phyloP scores from a whole-genome alignment of 2,113 vertebrate genomes.

The Geococcyx californianus region DNA sequence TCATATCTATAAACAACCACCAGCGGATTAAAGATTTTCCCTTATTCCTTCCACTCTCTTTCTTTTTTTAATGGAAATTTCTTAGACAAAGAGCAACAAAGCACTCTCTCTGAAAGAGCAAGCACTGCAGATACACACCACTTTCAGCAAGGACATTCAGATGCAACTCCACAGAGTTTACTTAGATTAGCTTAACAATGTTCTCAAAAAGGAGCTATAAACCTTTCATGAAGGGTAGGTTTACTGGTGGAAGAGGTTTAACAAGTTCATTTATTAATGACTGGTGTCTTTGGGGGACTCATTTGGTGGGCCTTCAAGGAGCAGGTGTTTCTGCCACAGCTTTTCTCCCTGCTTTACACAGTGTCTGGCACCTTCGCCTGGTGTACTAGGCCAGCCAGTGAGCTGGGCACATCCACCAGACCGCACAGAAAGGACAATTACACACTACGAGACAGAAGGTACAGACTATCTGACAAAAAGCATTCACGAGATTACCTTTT shows the following conservation, averaged over 20 bases:
- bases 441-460: rapidly evolving
- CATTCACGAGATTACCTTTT: background rate
- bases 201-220: conserved; percentile 33
- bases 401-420: background rate
- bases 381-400: background rate
- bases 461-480: background rate
- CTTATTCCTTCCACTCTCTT: background rate
- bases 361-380: conserved; percentile 1
- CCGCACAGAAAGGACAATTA: background rate
- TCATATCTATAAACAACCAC: conserved; percentile 23
- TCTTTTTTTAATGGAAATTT: conserved; percentile 33
- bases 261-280: conserved; percentile 22
- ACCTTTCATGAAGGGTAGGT: background rate
- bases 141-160: conserved; percentile 34
- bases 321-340: conserved; percentile 24
- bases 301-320: background rate
- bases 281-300: background rate
- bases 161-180: background rate
- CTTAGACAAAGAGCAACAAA: conserved; percentile 41
- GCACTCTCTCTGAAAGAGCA: conserved; percentile 28
- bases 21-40: conserved; percentile 9
- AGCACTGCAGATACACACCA: background rate
- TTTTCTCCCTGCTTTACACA: background rate
- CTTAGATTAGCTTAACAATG: conserved; percentile 26
- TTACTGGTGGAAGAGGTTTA: conserved; percentile 11